Conservation (phyloP, 2,888 invertebrate species). For the Timema podura region DNA sequence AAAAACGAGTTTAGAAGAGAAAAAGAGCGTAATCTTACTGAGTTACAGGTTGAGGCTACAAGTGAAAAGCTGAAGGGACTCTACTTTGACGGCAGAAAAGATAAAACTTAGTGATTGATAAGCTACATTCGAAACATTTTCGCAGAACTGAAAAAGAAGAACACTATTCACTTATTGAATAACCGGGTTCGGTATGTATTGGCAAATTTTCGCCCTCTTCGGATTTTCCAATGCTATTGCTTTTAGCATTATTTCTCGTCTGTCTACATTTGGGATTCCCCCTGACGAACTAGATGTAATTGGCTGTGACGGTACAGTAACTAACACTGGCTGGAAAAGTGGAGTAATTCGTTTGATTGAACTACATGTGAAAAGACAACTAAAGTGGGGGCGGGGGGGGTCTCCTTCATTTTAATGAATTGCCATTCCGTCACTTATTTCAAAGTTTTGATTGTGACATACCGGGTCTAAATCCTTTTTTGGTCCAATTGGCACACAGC, state of each 20-base stretch:
- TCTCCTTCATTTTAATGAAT: constrained; percentile 28
- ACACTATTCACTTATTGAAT: no score
- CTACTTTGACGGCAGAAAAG: no score
- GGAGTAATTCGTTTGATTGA: constrained; percentile 27
- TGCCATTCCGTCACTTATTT: constrained; percentile 28
- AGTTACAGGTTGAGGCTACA: no score
- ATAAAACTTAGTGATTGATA: no score
- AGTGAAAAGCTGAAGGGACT: no score
- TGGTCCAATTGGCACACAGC: constrained; percentile 28
- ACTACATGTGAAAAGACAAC: constrained; percentile 23
- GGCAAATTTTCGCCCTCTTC: not conserved
- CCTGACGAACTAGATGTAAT: constrained; percentile 26
- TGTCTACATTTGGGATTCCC: constrained; percentile 5
- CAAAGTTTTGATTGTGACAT: constrained; percentile 26
- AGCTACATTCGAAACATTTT: no score
- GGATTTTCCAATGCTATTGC: not conserved
- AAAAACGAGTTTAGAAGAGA: constrained; percentile 13
- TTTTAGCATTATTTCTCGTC: constrained; percentile 1
- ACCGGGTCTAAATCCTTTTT: constrained; percentile 30
- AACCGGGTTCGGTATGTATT: no score
- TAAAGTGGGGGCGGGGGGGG: constrained; percentile 28
- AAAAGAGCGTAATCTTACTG: not conserved
- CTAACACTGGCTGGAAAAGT: constrained; percentile 27
- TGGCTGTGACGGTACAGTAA: constrained; percentile 29
- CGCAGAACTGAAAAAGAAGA: no score